These are phyloP conservation scores for Morpho helenor DNA, from an alignment of 2,888 invertebrate species.

Conservation along the genomic window DNA sequence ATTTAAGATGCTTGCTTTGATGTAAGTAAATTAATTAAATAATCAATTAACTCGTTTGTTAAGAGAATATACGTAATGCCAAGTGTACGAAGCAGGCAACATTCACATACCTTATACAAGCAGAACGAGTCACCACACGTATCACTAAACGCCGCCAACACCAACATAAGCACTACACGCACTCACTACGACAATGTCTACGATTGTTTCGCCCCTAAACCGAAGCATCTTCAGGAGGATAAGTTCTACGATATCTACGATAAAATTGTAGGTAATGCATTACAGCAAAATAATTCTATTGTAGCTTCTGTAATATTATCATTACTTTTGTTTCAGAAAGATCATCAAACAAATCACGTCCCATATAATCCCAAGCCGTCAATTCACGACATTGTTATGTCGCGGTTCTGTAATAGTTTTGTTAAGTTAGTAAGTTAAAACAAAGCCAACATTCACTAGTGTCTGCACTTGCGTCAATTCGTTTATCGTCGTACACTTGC, in stretches of 20 bases:
- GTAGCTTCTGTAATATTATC: not conserved
- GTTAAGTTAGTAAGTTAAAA: slow-evolving; percentile 18
- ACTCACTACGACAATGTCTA: too few species aligned
- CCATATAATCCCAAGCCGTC: not conserved
- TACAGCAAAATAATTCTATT: too few species aligned
- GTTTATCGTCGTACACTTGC: slow-evolving; percentile 13
- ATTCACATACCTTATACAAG: too few species aligned
- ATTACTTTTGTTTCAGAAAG: not conserved
- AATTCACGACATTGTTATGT: slow-evolving; percentile 5
- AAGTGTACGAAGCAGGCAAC: too few species aligned
- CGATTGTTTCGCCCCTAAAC: too few species aligned
- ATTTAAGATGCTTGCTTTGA: slow-evolving; percentile 3
- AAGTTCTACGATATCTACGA: too few species aligned
- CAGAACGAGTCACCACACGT: too few species aligned
- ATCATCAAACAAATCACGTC: not conserved
- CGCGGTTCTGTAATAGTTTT: slow-evolving; percentile 12
- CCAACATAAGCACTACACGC: too few species aligned
- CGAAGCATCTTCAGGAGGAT: too few species aligned
- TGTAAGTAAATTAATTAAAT: not conserved
- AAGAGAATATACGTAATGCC: too few species aligned
- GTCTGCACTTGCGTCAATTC: slow-evolving; percentile 22
- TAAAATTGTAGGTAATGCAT: too few species aligned
- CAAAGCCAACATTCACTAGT: slow-evolving; percentile 20
- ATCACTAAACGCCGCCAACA: too few species aligned
- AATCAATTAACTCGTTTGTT: not conserved